Conservation (phyloP, 2,113 vertebrate species). For the Prunella fulvescens region DNA sequence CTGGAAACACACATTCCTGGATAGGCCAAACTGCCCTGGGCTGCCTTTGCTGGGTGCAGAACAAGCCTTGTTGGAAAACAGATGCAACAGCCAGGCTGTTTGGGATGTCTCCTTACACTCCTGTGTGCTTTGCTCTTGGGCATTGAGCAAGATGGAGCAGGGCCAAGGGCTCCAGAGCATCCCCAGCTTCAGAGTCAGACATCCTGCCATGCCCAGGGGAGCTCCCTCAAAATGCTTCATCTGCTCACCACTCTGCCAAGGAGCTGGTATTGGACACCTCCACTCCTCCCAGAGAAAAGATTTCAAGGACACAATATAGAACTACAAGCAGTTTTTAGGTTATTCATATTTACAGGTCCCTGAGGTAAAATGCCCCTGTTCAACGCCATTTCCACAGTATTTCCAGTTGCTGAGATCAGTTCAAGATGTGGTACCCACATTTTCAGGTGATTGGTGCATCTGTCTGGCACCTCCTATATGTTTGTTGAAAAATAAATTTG, state of each 20-base stretch:
- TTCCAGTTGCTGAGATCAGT: background rate
- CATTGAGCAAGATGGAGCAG: background rate
- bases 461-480: background rate
- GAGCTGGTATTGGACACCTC: background rate
- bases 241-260: background rate
- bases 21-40: conserved; percentile 11
- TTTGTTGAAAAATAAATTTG: background rate
- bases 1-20: conserved; percentile 33
- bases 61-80: background rate
- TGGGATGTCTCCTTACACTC: background rate
- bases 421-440: background rate
- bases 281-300: background rate
- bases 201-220: background rate
- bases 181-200: background rate
- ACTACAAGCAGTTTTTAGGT: background rate
- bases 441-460: background rate
- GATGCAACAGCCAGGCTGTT: background rate
- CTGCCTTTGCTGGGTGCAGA: background rate
- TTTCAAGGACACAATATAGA: background rate
- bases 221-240: background rate
- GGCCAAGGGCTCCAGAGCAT: background rate
- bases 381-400: background rate
- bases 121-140: background rate
- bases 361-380: background rate
- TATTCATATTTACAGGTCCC: background rate